phyloP scores from a whole-genome alignment of 2,113 vertebrate species.

The Rallus limicola region DNA sequence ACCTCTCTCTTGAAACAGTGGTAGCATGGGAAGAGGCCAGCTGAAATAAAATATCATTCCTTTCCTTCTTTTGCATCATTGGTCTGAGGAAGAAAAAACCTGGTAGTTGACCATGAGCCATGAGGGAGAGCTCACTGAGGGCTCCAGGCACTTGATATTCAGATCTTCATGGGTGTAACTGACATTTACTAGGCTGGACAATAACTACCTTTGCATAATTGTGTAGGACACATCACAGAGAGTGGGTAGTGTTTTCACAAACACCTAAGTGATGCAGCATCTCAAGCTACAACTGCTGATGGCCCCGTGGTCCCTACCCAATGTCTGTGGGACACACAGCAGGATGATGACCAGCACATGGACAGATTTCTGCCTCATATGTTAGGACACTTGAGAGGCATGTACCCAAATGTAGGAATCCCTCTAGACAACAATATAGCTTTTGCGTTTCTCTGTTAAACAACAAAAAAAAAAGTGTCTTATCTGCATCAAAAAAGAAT shows the following conservation, averaged over 20 bases:
- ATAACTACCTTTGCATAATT: not conserved
- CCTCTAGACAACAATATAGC: not conserved
- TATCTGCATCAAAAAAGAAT: constrained; percentile 1
- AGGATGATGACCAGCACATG: not conserved
- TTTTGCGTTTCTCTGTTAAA: not conserved
- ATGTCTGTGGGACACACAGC: not conserved
- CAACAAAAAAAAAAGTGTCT: not conserved
- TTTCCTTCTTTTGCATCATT: not conserved
- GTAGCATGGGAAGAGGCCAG: not conserved
- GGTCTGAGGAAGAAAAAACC: not conserved
- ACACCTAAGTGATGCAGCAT: not conserved
- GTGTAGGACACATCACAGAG: not conserved
- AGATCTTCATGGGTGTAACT: not conserved
- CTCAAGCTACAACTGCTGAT: not conserved
- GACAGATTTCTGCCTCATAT: not conserved
- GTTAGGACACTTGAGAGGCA: not conserved
- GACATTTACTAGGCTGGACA: not conserved
- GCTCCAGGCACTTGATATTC: not conserved
- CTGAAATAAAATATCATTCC: not conserved
- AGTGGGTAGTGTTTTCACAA: not conserved
- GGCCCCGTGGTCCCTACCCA: not conserved
- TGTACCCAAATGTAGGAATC: not conserved
- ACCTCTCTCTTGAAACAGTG: not conserved
- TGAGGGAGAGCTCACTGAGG: not conserved
- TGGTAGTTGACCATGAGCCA: not conserved